Evolutionary conservation across 1,140 invertebrate genomes (phyloP), one percentile per base, ranked within the genome.

Genomic region (Carposina sasakii): DNA sequence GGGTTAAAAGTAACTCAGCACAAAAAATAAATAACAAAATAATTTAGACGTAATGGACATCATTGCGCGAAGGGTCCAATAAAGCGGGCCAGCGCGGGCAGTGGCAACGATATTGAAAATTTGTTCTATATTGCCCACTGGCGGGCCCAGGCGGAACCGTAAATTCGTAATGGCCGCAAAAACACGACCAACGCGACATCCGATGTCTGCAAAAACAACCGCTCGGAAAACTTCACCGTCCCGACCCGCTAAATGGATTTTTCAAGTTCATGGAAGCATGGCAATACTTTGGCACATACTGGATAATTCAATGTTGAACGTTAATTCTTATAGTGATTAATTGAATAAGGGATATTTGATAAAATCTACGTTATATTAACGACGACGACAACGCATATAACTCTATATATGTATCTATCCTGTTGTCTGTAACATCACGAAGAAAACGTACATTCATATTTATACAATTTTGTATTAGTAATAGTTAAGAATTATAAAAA

Each of bases 81-180:
- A 82, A 8, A 33, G 8, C 5, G 31, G 51, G 48, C 48, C 52
- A 55, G 61, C 60, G 55, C 60, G 61, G 63, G 57, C 40, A 54
- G 58, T 62, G 48, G 50, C 56, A 52, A 66, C 71, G 76, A 77
- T 83, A 83, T 83, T 83, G 79, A 81, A 83, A 83, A 81, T 67
- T 81, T 74, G 67, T 66, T 69, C 76, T 81, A 83, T 83, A 83
- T 72, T 77, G 75, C 74, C 71, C 67, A 79, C 72, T 79, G 64
- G 75, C 67, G 64, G 64, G 70, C 55, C 71, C 59, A 60, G 58
- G n/a, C n/a, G n/a, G n/a, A n/a, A n/a, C 65, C 72, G 74, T 83
- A 81, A 79, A 81, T 79, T 77, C 72, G 75, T 79, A 83, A 77
- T 81, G 76, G 76, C 57, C 60, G 63, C 71, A 83, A 83, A 83